These are phyloP conservation scores for Eupithecia subfuscata DNA, from an alignment of 2,888 invertebrate species.

Conservation along the genomic window DNA sequence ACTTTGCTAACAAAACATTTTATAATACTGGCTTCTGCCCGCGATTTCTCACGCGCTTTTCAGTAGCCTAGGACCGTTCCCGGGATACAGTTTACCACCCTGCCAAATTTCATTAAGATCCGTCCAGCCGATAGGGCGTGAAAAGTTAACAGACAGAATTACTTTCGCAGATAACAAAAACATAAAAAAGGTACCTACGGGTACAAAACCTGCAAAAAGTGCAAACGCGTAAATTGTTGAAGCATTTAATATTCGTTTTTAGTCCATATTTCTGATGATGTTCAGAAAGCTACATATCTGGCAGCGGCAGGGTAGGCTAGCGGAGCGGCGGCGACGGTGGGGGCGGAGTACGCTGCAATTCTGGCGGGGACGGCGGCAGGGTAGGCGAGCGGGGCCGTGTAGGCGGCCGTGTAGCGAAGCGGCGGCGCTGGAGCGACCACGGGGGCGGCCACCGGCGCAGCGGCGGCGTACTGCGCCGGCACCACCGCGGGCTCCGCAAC, in stretches of 20 bases:
- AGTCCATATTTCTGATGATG: conserved; percentile 50
- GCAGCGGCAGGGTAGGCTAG: conserved; percentile 60
- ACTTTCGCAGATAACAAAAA: no score
- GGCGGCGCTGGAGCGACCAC: conserved; percentile 46
- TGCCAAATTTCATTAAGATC: no score
- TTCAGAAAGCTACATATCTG: conserved; percentile 63
- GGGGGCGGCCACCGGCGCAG: conserved; percentile 40
- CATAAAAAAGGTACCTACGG: background rate
- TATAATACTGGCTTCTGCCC: no score
- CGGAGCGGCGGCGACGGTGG: conserved; percentile 43
- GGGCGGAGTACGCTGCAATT: conserved; percentile 47
- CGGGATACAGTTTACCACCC: no score
- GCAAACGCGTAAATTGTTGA: background rate
- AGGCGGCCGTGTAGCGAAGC: conserved; percentile 60
- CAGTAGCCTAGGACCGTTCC: no score
- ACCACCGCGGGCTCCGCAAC: conserved; percentile 50
- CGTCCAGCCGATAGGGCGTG: no score
- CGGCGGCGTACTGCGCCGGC: conserved; percentile 47
- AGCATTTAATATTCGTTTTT: conserved; percentile 55
- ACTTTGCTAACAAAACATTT: no score
- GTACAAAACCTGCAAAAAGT: background rate
- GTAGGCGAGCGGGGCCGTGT: conserved; percentile 52
- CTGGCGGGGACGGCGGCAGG: conserved; percentile 49
- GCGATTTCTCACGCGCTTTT: no score
- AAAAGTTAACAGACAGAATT: no score